Percentiles rank a stretch among this genome's conserved stretches.
phyloP scores from a whole-genome alignment of 2,888 invertebrate genomes.

The Chironomus tentans region DNA sequence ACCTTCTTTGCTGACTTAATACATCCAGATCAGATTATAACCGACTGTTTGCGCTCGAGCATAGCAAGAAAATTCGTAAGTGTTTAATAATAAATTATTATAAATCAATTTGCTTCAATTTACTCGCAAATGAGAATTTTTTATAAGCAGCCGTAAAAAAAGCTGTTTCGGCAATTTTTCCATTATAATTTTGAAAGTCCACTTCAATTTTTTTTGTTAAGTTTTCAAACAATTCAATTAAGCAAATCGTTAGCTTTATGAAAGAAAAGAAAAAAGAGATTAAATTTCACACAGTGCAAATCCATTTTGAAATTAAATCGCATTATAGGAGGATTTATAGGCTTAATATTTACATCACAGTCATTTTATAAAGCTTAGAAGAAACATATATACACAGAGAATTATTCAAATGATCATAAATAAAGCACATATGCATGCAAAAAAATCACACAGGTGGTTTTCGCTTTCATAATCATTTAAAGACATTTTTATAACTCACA shows the following conservation, averaged over 20 bases:
- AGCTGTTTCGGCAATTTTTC: too few species aligned
- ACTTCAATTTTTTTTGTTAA: too few species aligned
- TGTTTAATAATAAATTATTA: constrained; percentile 4
- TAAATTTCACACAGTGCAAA: not conserved
- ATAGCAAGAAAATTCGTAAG: constrained; percentile 1
- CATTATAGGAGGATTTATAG: not conserved
- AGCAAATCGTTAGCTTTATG: too few species aligned
- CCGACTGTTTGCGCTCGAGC: not conserved
- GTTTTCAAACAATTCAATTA: too few species aligned
- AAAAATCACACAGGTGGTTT: constrained; percentile 19
- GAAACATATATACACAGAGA: not conserved
- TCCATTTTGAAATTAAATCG: not conserved
- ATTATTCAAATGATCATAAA: not conserved
- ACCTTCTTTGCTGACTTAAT: too few species aligned
- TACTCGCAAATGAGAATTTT: too few species aligned
- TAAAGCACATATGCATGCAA: not conserved
- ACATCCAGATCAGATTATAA: too few species aligned
- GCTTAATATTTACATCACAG: not conserved
- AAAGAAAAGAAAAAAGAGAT: not conserved
- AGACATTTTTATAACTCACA: not conserved
- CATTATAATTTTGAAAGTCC: too few species aligned
- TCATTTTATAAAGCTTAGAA: not conserved
- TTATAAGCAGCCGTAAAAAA: too few species aligned
- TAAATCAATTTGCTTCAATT: constrained; percentile 4
- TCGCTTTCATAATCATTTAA: constrained; percentile 17